Percentiles rank a stretch among this genome's conserved stretches.
phyloP scores from a whole-genome alignment of 2,113 vertebrate species.

The Aramus guarauna region DNA sequence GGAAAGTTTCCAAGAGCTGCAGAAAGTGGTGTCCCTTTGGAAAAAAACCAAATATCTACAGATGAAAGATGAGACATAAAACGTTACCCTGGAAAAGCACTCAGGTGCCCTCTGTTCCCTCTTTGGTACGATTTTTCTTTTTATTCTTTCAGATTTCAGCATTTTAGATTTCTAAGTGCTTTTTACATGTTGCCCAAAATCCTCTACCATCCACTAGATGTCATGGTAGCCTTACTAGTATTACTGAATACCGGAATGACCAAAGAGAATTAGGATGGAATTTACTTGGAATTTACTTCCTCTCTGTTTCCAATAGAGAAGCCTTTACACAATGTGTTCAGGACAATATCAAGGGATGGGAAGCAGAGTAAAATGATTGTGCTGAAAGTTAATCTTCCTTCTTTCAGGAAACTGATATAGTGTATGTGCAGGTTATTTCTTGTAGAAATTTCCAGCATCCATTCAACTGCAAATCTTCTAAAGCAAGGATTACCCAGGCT shows the following conservation, averaged over 20 bases:
- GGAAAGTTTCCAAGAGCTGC: neutral
- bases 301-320: neutral
- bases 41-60: neutral
- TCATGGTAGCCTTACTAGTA: neutral
- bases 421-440: neutral
- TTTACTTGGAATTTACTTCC: neutral
- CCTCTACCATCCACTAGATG: constrained; percentile 19
- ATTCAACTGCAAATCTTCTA: neutral
- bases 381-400: neutral
- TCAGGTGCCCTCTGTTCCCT: neutral
- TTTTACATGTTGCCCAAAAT: neutral
- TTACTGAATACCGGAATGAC: neutral
- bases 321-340: neutral
- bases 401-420: neutral
- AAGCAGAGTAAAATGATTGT: neutral
- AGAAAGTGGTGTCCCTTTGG: neutral
- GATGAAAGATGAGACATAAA: neutral
- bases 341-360: neutral
- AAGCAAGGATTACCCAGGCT: neutral
- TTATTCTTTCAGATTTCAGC: neutral
- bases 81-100: too few relatives aligned
- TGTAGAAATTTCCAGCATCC: neutral
- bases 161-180: neutral
- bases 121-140: neutral
- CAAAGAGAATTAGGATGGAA: neutral